Conservation (phyloP, 2,797 vertebrate species). For the Rhyacichthys aspro region DNA sequence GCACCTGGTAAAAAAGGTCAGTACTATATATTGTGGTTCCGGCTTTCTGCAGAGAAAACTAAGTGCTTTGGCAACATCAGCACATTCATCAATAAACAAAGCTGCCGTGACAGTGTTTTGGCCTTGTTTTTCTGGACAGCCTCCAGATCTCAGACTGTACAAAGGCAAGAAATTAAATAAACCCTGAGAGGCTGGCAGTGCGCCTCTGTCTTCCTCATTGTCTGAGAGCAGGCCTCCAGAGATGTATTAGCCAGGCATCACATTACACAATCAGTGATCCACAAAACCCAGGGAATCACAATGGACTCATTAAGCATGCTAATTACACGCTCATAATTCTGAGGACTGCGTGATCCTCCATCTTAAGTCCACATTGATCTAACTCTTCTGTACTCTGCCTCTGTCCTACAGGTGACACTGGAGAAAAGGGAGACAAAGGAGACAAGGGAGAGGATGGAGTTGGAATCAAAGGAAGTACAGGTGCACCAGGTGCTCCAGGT, state of each 20-base stretch:
- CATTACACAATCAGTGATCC: constrained; percentile 49
- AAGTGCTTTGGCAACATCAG: neutral
- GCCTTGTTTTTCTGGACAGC: constrained; percentile 22
- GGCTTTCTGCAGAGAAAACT: neutral
- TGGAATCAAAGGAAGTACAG: constrained; percentile 77
- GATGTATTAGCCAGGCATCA: constrained; percentile 30
- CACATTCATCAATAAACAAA: constrained; percentile 12
- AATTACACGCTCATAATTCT: constrained; percentile 23
- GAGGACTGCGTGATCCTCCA: constrained; percentile 26
- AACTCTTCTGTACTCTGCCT: neutral
- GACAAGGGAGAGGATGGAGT: constrained; percentile 77
- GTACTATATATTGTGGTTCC: constrained; percentile 9
- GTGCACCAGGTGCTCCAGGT: constrained; percentile 78
- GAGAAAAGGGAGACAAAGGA: constrained; percentile 76
- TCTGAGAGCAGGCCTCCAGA: neutral
- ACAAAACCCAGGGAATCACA: constrained; percentile 40
- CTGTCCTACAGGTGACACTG: constrained; percentile 71
- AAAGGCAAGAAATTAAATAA: constrained; percentile 32
- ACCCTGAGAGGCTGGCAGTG: constrained; percentile 15
- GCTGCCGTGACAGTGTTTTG: constrained; percentile 17
- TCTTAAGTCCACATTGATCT: constrained; percentile 22
- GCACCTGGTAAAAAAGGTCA: constrained; percentile 79
- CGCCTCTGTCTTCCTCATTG: constrained; percentile 19
- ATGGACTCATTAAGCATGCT: constrained; percentile 33
- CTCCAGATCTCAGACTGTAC: constrained; percentile 21